Evolutionary conservation across 1,140 invertebrate species (phyloP), one percentile per base, ranked within the genome.

Genomic region (Aradophagus sp.): DNA sequence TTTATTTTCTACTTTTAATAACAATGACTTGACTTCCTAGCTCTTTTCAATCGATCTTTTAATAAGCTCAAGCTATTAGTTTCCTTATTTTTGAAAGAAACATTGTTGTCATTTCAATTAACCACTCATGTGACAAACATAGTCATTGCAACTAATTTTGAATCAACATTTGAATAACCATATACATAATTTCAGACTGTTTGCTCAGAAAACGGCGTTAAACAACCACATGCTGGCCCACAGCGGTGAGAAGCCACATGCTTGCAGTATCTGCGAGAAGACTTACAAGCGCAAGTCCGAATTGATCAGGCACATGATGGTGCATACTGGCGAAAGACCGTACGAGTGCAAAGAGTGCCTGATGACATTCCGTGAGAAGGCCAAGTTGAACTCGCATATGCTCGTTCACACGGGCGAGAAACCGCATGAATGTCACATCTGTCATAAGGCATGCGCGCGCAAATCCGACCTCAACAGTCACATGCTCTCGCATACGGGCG

Each of bases 351-450:
- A 87, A 56, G 80, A 85, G 13, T 89, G 89, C 66, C 77, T 85
- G 4, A 88, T 87, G 80, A 86, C 85, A 11, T 89, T 89, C 70
- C 78, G 84, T 0, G 82, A 84, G 42, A 85, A 82, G 86, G 93
- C 82, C 6, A 84, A 86, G 77, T 78, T 93, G 7, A 86, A 91
- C 73, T 92, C 91, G 11, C 92, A 93, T 75, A 91, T 93, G 82
- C 45, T 84, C 0, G 91, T 93, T 0, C 92, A 93, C 44, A 93
- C 92, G 1, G 92, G 91, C 5, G 84, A 86, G 32, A 86, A 84
- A 26, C 82, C 81, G 1, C 92, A 92, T 80, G 90, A 91, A 39
- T 93, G 92, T 85, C 90, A 90, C 12, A 80, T 84, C 20, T 86
- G 84, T 41, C 79, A 83, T 38, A 85, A 84, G 27, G 81, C 82